These are phyloP conservation scores for Neopelma chrysocephalum DNA, from an alignment of 2,797 vertebrate genomes.

Conservation along the genomic window DNA sequence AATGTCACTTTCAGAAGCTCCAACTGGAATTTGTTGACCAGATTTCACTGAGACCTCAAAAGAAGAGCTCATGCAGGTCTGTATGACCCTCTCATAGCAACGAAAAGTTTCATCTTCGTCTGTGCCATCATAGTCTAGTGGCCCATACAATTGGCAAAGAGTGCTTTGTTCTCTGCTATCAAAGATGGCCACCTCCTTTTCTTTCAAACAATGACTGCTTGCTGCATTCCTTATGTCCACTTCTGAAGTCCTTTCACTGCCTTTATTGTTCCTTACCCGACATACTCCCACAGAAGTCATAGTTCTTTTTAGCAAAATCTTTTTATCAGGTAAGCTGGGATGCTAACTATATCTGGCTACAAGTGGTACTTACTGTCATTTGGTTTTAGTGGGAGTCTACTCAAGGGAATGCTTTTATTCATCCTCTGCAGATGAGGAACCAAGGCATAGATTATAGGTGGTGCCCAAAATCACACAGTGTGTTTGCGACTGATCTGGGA, in stretches of 20 bases:
- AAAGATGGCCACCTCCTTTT: background rate
- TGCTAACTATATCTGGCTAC: background rate
- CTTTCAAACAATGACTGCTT: background rate
- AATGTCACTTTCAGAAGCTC: background rate
- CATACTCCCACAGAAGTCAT: background rate
- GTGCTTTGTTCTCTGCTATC: background rate
- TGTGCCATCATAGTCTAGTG: background rate
- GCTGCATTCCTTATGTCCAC: background rate
- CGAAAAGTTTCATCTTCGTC: background rate
- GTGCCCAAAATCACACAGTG: background rate
- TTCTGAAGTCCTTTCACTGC: background rate
- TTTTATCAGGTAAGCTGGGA: background rate
- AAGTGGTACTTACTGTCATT: background rate
- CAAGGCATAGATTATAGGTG: background rate
- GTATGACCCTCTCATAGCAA: background rate
- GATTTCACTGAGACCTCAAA: background rate
- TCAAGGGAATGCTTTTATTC: background rate
- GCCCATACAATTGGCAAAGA: rapidly evolving
- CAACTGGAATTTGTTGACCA: background rate
- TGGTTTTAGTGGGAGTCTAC: background rate
- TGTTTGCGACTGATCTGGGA: background rate
- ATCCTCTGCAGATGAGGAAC: background rate
- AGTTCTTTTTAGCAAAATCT: background rate
- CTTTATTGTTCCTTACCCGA: background rate
- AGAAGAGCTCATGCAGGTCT: background rate